Base-by-base conservation (phyloP, 2,797 vertebrate species). In the Lindbergichthys nudifrons region DNA sequence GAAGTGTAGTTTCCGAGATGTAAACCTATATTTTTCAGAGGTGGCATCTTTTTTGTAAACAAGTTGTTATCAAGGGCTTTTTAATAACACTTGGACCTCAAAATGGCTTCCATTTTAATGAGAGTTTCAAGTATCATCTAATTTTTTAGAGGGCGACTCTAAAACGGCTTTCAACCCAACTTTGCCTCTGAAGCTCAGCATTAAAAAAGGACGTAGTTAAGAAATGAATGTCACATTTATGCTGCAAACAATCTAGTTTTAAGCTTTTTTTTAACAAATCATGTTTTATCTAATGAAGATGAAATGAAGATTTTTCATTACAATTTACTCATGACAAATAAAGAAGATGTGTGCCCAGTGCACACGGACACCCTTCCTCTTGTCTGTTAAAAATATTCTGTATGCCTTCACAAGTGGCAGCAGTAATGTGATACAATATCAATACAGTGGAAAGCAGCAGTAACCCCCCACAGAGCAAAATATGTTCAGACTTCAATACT, bases 361-460 rank as follows among this genome's bases (percentile, higher is more conserved):
- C 45, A 10, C 56, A 64, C 41, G 42, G 4, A 61, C 46, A 51
- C 60, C 67, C n/a, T 5, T 8, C 0, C 41, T 36, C 13, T 26
- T 57, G 5, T 79, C 30, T 45, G 30, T 18, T 26, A 26, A 11
- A 14, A 3, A 52, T 11, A 66, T 60, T 70, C 53, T 30, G 9
- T 64, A 36, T 32, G 67, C 48, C 65, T 61, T 59, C 61, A 65
- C 19, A 64, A 72, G 69, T 71, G 6, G 10, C 65, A 72, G 48
- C 52, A 51, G 57, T 45, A 59, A 78, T 77, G 78, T 68, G 80
- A 87, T 70, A 70, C 52, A 65, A 73, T 71, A 69, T 82, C 83
- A 85, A 76, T 87, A 79, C 75, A 67, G 52, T 26, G 68, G 39
- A 70, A 14, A 16, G 41, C n/a, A 59, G 19, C 11, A 70, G 65